Conservation (phyloP, 2,113 vertebrate species). For the Galbula dea region DNA sequence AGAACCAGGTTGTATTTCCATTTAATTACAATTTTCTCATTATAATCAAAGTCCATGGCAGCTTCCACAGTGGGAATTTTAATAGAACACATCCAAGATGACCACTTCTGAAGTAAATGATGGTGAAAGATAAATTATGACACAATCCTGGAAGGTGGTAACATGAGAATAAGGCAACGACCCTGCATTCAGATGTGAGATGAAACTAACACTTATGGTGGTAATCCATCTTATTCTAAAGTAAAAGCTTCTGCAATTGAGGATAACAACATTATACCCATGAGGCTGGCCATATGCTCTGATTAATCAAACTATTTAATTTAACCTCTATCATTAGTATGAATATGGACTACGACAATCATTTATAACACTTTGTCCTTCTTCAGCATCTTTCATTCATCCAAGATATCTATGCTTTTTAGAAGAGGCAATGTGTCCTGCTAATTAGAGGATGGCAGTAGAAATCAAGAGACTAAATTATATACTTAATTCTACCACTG, state of each 20-base stretch:
- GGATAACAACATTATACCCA: conserved; percentile 45
- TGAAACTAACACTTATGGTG: conserved; percentile 47
- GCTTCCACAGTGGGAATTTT: neutral
- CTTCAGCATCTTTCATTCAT: neutral
- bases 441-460: neutral
- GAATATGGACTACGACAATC: conserved; percentile 24
- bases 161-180: conserved; percentile 24
- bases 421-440: neutral
- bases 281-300: conserved; percentile 48
- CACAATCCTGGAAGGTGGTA: neutral
- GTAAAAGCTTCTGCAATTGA: conserved; percentile 39
- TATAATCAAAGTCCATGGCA: neutral
- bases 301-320: conserved; percentile 62
- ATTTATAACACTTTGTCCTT: conserved; percentile 38
- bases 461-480: neutral
- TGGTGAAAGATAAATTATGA: conserved; percentile 51
- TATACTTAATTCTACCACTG: neutral
- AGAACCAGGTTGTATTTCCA: neutral
- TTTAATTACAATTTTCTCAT: neutral
- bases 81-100: conserved; percentile 6
- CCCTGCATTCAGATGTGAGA: conserved; percentile 48
- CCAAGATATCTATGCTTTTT: neutral
- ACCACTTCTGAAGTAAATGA: conserved; percentile 2
- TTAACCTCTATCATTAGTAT: conserved; percentile 46
- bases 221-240: conserved; percentile 55